A percentile compares a stretch with the other conserved stretches of the same genome.
These are phyloP conservation scores for Trogon surrucura DNA, from an alignment of 2,113 vertebrate genomes.

Conservation along the genomic window DNA sequence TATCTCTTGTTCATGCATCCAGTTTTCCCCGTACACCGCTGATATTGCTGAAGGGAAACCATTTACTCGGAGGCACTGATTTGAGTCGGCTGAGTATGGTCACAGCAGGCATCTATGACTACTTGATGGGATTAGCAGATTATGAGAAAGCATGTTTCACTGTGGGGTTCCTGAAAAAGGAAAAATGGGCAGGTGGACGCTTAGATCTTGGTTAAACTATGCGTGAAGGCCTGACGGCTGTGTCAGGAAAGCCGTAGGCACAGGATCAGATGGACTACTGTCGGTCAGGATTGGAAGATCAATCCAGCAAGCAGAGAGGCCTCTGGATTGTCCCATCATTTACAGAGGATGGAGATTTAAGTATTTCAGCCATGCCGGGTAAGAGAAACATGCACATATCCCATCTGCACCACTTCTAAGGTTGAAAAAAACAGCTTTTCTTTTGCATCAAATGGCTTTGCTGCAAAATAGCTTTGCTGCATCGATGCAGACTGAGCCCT, in stretches of 20 bases:
- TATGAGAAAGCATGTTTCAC: conserved; percentile 33
- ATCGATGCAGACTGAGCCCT: not conserved
- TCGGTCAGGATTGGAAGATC: not conserved
- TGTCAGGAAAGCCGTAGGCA: not conserved
- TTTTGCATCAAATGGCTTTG: not conserved
- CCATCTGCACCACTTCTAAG: not conserved
- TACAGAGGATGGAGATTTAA: not conserved
- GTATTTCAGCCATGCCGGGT: not conserved
- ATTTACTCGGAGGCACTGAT: not conserved
- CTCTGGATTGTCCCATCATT: not conserved
- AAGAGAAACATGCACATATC: not conserved
- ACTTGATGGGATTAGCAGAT: conserved; percentile 57
- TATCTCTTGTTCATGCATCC: not conserved
- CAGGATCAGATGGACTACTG: not conserved
- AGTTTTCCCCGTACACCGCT: not conserved
- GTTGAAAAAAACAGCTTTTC: conserved; percentile 39
- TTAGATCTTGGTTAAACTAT: conserved; percentile 15
- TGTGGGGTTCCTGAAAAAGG: not conserved
- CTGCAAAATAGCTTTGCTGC: conserved; percentile 30
- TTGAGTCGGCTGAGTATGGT: not conserved
- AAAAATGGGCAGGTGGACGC: not conserved
- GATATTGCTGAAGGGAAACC: conserved; percentile 13
- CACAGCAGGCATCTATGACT: conserved; percentile 52
- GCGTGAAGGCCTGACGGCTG: not conserved
- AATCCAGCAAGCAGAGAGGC: not conserved